Percentiles rank a stretch among this genome's conserved stretches.
Conservation (phyloP, 1,140 invertebrate genomes). For the Heliconius nattereri region DNA sequence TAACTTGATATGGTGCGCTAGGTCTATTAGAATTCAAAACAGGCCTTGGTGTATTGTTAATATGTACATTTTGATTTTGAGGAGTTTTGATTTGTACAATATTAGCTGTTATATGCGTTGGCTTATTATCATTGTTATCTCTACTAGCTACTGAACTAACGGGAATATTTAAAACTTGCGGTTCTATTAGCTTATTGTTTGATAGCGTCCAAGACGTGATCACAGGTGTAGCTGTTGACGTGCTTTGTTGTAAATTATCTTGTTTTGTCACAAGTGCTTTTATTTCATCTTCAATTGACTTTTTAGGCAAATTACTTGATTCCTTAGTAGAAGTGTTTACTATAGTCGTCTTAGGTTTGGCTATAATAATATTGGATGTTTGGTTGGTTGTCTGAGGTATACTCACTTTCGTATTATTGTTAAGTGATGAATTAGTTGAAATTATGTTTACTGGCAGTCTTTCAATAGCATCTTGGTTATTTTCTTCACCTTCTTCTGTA, state of each 20-base stretch:
- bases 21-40: conserved; percentile 64
- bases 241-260: conserved; percentile 72
- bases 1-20: conserved; percentile 71
- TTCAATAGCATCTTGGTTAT: conserved; percentile 67
- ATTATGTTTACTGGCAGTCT: conserved; percentile 71
- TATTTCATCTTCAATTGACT: conserved; percentile 49
- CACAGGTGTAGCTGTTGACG: conserved; percentile 81
- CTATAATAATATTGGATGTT: conserved; percentile 48
- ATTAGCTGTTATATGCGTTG: conserved; percentile 73
- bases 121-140: conserved; percentile 69
- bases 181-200: conserved; percentile 70
- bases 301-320: conserved; percentile 42
- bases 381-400: conserved; percentile 43
- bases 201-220: conserved; percentile 80
- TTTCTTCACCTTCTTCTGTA: conserved; percentile 85
- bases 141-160: conserved; percentile 48
- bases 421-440: conserved; percentile 62
- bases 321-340: conserved; percentile 53
- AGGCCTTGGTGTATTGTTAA: conserved; percentile 61
- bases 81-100: conserved; percentile 73
- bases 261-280: conserved; percentile 66
- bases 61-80: conserved; percentile 56
- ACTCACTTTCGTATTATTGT: conserved; percentile 48
- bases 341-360: conserved; percentile 59
- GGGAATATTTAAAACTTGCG: conserved; percentile 65